Percentiles rank a stretch among this genome's conserved stretches.
Evolutionary conservation across 1,140 invertebrate species (phyloP).

Genomic region (Aradophagus sp.): DNA sequence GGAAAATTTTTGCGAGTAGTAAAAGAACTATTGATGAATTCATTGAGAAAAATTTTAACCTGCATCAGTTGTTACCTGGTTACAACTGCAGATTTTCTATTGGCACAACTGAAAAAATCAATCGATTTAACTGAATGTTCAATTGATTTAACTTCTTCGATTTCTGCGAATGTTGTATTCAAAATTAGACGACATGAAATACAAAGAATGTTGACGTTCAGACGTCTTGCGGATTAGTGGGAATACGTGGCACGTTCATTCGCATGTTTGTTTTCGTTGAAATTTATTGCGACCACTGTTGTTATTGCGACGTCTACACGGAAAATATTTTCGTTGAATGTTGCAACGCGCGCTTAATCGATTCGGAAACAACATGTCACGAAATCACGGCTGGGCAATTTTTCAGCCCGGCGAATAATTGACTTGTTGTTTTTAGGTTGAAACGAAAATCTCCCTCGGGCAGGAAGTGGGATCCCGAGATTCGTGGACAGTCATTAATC

Average conservation of each 20-base stretch:
- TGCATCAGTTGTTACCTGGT: too few species aligned
- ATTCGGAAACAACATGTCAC: constrained; percentile 36
- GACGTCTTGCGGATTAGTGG: too few species aligned
- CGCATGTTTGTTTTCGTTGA: constrained; percentile 36
- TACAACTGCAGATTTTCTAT: too few species aligned
- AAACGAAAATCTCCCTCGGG: constrained; percentile 17
- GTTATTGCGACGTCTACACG: constrained; percentile 30
- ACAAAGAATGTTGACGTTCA: too few species aligned
- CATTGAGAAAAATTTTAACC: too few species aligned
- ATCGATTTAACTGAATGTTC: too few species aligned
- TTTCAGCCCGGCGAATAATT: constrained; percentile 13
- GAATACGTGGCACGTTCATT: constrained; percentile 8
- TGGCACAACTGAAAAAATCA: too few species aligned
- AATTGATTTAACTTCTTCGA: too few species aligned
- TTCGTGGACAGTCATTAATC: constrained; percentile 24
- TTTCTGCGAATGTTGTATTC: too few species aligned
- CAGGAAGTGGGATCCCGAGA: constrained; percentile 39
- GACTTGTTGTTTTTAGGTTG: constrained; percentile 22
- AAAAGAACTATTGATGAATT: too few species aligned
- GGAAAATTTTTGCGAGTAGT: too few species aligned
- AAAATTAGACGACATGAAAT: too few species aligned
- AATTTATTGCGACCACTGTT: constrained; percentile 32
- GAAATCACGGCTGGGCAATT: constrained; percentile 10
- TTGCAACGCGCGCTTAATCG: constrained; percentile 40
- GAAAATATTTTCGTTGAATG: constrained; percentile 49